Conservation (phyloP, 2,888 invertebrate genomes). For the Eurytoma californica region DNA sequence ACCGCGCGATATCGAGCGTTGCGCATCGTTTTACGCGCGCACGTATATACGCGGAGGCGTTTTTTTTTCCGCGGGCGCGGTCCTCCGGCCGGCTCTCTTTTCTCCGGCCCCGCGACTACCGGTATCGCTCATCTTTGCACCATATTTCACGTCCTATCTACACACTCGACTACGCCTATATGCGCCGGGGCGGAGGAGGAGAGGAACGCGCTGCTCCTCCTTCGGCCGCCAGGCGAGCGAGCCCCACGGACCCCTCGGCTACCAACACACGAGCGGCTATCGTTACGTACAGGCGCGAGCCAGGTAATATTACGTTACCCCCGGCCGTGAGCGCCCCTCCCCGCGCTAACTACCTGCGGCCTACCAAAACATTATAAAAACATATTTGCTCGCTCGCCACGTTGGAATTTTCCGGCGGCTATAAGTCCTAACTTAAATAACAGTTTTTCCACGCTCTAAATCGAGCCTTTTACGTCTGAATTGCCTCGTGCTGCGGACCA, state of each 20-base stretch:
- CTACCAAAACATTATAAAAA: slow-evolving; percentile 46
- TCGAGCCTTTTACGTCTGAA: slow-evolving; percentile 4
- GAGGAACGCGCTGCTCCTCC: slow-evolving; percentile 32
- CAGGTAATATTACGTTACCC: slow-evolving; percentile 27
- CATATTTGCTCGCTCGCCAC: slow-evolving; percentile 23
- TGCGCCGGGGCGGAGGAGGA: slow-evolving; percentile 30
- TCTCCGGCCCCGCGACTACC: slow-evolving; percentile 61
- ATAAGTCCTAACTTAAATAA: slow-evolving; percentile 31
- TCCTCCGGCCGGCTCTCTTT: slow-evolving; percentile 39
- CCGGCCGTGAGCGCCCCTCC: background rate
- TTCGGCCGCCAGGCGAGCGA: slow-evolving; percentile 23
- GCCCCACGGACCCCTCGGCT: background rate
- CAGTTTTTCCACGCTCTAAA: slow-evolving; percentile 18
- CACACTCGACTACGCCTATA: slow-evolving; percentile 67
- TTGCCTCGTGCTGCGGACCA: background rate
- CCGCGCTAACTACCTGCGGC: slow-evolving; percentile 36
- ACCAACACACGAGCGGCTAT: background rate
- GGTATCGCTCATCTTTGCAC: slow-evolving; percentile 70
- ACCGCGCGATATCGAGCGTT: slow-evolving; percentile 47
- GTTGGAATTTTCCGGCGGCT: slow-evolving; percentile 22
- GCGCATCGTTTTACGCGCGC: slow-evolving; percentile 43
- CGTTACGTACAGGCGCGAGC: background rate
- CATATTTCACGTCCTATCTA: slow-evolving; percentile 71
- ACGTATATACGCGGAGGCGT: background rate
- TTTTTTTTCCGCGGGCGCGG: slow-evolving; percentile 19